Evolutionary conservation across 1,140 invertebrate genomes (phyloP).

Genomic region (Galleria mellonella): DNA sequence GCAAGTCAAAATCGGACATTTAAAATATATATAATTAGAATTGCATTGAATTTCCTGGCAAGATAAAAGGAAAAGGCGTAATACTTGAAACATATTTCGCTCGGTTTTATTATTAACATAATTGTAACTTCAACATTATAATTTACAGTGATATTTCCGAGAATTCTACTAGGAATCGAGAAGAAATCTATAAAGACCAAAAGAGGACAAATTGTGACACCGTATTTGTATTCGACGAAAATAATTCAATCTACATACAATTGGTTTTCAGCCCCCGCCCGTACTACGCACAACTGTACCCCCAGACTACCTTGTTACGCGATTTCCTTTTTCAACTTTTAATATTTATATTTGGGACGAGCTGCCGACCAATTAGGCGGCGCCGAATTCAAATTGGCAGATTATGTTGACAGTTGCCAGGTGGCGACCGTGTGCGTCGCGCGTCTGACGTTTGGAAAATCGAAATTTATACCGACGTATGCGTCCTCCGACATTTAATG

Average conservation of each 20-base stretch:
- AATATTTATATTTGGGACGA: slow-evolving; percentile 46
- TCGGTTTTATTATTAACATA: too few species aligned
- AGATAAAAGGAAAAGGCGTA: too few species aligned
- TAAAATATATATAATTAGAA: too few species aligned
- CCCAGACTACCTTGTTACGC: slow-evolving; percentile 15
- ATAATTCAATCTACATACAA: slow-evolving; percentile 11
- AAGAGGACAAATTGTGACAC: neutral
- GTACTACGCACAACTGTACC: neutral
- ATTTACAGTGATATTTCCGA: too few species aligned
- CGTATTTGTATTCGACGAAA: slow-evolving; percentile 8
- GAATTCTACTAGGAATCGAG: too few species aligned
- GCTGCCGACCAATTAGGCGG: slow-evolving; percentile 50
- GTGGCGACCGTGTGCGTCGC: slow-evolving; percentile 26
- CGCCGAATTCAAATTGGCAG: slow-evolving; percentile 58
- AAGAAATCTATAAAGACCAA: too few species aligned
- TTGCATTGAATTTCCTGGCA: too few species aligned
- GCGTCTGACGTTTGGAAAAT: slow-evolving; percentile 26
- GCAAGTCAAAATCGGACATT: too few species aligned
- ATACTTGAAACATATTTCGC: too few species aligned
- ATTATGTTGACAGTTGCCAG: slow-evolving; percentile 55
- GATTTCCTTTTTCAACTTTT: slow-evolving; percentile 29
- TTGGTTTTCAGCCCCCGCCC: slow-evolving; percentile 2
- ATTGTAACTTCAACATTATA: too few species aligned
- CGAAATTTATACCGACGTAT: slow-evolving; percentile 36
- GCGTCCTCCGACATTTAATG: slow-evolving; percentile 42